These are phyloP conservation scores for Tipula lateralis DNA, from an alignment of 2,888 invertebrate species.

Conservation along the genomic window DNA sequence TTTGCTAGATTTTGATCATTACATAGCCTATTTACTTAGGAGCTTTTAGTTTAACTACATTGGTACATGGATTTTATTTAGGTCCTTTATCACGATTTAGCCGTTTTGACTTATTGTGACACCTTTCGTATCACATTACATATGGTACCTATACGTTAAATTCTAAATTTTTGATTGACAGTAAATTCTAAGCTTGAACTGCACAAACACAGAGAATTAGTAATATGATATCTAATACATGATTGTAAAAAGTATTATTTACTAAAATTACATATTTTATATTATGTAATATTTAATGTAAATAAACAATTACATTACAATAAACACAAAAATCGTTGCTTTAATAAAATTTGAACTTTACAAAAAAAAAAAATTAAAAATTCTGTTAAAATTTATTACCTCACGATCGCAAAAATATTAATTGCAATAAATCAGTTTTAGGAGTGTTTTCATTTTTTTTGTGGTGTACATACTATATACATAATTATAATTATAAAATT, in stretches of 20 bases:
- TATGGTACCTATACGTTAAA: too few species aligned
- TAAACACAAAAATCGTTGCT: not conserved
- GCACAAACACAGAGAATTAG: not conserved
- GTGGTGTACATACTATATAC: not conserved
- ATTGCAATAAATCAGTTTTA: constrained; percentile 24
- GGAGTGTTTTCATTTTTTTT: not conserved
- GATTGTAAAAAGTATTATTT: not conserved
- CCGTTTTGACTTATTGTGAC: too few species aligned
- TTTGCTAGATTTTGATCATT: too few species aligned
- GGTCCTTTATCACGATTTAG: too few species aligned
- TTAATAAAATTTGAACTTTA: constrained; percentile 19
- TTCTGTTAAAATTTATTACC: constrained; percentile 20
- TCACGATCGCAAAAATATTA: not conserved
- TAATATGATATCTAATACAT: not conserved
- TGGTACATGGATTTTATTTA: too few species aligned
- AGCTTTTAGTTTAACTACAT: too few species aligned
- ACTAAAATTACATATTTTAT: not conserved
- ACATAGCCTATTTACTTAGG: too few species aligned
- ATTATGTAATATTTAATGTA: not conserved
- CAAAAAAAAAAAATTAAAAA: not conserved
- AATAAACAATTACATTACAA: not conserved
- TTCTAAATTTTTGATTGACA: too few species aligned
- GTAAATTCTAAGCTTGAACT: too few species aligned
- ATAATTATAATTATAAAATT: constrained; percentile 2
- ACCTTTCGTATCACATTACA: too few species aligned